Conservation (phyloP, 92 coral and sea anemone species). For the Porites divaricata region DNA sequence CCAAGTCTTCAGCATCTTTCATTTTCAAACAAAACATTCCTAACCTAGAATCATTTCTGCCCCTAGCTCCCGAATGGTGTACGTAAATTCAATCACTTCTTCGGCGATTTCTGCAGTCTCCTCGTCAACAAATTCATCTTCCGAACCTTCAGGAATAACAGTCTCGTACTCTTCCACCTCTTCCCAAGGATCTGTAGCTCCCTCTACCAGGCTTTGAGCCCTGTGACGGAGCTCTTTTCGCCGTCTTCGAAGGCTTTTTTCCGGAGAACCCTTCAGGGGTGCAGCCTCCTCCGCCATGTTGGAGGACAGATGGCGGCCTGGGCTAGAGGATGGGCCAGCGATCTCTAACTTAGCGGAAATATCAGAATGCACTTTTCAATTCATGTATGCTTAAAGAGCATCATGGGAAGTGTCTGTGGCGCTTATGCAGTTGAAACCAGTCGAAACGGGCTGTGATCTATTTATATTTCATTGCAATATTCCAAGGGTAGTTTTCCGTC, state of each 20-base stretch:
- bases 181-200: constrained; percentile 85
- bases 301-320: neutral
- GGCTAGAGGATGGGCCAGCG: neutral
- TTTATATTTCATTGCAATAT: neutral
- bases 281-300: constrained; percentile 72
- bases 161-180: constrained; percentile 92
- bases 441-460: neutral
- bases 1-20: too few species aligned
- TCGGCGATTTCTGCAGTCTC: constrained; percentile 92
- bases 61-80: constrained; percentile 82
- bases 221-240: constrained; percentile 84
- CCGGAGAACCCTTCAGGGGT: constrained; percentile 19
- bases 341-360: neutral
- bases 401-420: constrained; percentile 27
- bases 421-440: constrained; percentile 29
- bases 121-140: constrained; percentile 89
- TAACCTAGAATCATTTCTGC: constrained; percentile 93
- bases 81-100: constrained; percentile 87
- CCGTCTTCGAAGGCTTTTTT: constrained; percentile 49
- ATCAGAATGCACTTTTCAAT: neutral
- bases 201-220: constrained; percentile 93
- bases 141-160: constrained; percentile 86
- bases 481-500: neutral
- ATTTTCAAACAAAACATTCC: neutral
- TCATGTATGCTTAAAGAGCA: neutral